Base-by-base conservation (phyloP, 2,113 vertebrate species). In the Hydrolagus affinis region DNA sequence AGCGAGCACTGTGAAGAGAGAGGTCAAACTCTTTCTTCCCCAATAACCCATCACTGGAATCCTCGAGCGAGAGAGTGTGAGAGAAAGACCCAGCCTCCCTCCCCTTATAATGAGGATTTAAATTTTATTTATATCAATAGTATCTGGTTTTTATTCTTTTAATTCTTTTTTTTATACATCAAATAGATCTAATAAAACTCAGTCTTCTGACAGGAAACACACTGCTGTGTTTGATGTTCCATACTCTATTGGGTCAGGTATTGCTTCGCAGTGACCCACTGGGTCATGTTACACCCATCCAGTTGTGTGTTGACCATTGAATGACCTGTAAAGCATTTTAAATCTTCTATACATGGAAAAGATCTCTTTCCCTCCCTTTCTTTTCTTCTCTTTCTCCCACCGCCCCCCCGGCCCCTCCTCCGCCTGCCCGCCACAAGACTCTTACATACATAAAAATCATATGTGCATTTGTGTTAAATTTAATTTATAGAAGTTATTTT, bases 371-470 rank as follows among this genome's bases (percentile, higher is more conserved):
- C 44, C 44, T 44, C 44, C 44, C n/a, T n/a, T n/a, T 70, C 70
- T 23, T 4, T 23, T 6, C 6, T 4, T 70, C 70, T 70, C 70
- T 23, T 10, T 70, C 70, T 21, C 23, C 70, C 70, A 3, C 3
- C 17, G 3, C 70, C 17, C 23, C 70, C 70, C 3, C 23, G n/a
- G n/a, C n/a, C n/a, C n/a, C n/a, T n/a, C n/a, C n/a, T n/a, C n/a
- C n/a, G n/a, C n/a, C n/a, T n/a, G n/a, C n/a, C n/a, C n/a, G n/a
- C 68, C 57, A 71, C 66, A 85, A 69, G 71, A 71, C 14, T 71
- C 70, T 23, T 85, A 72, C 85, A 85, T 85, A 85, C 68, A 85
- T 70, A 70, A 85, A 85, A 85, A 70, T 70, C 69, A 69, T 72
- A 71, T 85, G 85, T 71, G 69, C 85, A 85, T 28, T 44, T 59